Conservation (phyloP, 2,888 invertebrate species). For the Cantharis rufa region DNA sequence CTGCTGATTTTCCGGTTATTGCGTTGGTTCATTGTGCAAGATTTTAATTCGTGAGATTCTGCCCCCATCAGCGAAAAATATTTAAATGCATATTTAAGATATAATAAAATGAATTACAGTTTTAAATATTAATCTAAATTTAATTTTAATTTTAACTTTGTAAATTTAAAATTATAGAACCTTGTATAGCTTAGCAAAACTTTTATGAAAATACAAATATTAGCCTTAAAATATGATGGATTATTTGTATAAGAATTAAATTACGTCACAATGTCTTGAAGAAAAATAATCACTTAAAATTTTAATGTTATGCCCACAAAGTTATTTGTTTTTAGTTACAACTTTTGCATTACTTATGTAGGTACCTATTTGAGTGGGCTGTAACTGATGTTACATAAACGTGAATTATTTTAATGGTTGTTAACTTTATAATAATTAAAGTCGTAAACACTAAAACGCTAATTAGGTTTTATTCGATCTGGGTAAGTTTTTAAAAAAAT, state of each 20-base stretch:
- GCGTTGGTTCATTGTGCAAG: too few species aligned
- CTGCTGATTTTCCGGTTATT: neutral
- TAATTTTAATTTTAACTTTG: neutral
- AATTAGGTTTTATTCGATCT: neutral
- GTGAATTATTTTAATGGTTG: neutral
- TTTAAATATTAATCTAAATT: too few species aligned
- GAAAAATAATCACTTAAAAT: neutral
- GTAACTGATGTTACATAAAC: neutral
- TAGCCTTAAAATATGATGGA: conserved; percentile 18
- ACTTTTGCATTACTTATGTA: neutral
- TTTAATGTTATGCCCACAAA: neutral
- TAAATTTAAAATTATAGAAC: neutral
- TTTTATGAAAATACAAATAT: conserved; percentile 1
- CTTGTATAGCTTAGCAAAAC: neutral
- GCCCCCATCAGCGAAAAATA: neutral
- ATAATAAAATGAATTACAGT: too few species aligned
- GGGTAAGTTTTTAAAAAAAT: neutral
- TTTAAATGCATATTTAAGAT: neutral
- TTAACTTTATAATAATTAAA: neutral
- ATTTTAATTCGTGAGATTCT: too few species aligned
- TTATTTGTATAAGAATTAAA: conserved; percentile 10
- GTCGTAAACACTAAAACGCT: neutral
- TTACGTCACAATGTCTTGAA: neutral
- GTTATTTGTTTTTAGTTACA: neutral
- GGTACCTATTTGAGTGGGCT: neutral